These are phyloP conservation scores for Iguana delicatissima DNA, from an alignment of 2,797 vertebrate species.

Conservation along the genomic window DNA sequence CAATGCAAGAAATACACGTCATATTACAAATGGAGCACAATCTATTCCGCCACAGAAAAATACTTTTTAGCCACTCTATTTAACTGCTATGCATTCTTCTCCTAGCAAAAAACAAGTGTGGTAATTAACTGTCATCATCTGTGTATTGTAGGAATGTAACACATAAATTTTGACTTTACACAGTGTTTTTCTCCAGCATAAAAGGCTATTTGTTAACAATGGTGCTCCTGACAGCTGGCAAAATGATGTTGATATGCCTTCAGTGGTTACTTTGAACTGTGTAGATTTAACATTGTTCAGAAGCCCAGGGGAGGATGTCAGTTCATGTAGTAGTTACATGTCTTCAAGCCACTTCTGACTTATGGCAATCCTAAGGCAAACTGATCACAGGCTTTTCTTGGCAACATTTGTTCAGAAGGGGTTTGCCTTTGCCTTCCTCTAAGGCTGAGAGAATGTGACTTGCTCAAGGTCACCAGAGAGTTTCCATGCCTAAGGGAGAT, in stretches of 20 bases:
- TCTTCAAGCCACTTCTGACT: too few species aligned
- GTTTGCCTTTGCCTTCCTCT: too few species aligned
- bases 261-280: neutral
- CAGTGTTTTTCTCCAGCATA: neutral
- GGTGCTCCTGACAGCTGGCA: neutral
- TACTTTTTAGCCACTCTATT: neutral
- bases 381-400: too few species aligned
- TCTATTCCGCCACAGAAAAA: neutral
- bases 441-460: too few species aligned
- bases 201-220: neutral
- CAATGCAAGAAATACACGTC: neutral
- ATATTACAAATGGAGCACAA: neutral
- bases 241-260: neutral
- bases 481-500: too few species aligned
- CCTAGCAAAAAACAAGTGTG: neutral
- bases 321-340: neutral
- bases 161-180: neutral
- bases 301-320: neutral
- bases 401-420: too few species aligned
- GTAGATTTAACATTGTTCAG: neutral
- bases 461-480: too few species aligned
- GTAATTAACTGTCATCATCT: too few species aligned
- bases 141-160: neutral
- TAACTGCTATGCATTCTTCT: neutral
- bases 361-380: too few species aligned